Conservation (phyloP, 2,113 vertebrate genomes). For the Epinephelus moara region DNA sequence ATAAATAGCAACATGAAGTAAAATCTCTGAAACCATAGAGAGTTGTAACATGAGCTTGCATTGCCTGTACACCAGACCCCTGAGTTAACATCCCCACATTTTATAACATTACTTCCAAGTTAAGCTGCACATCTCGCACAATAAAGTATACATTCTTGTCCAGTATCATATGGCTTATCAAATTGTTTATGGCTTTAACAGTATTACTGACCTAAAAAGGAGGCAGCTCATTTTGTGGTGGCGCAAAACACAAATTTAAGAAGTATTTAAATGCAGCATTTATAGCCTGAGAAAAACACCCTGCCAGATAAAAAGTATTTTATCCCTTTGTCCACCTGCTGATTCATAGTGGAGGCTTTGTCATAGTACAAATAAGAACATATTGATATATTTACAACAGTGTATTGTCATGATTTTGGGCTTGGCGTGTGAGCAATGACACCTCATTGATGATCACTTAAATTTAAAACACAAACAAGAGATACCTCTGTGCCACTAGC, state of each 20-base stretch:
- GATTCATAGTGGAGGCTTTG: too few species aligned
- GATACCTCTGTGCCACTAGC: background rate
- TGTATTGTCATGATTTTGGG: too few species aligned
- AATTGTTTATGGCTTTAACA: slow-evolving; percentile 38
- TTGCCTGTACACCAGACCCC: slow-evolving; percentile 26
- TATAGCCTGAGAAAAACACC: too few species aligned
- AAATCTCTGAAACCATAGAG: slow-evolving; percentile 14
- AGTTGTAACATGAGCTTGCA: slow-evolving; percentile 24
- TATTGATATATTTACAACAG: too few species aligned
- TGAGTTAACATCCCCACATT: slow-evolving; percentile 45
- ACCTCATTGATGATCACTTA: too few species aligned
- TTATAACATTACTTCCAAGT: slow-evolving; percentile 24
- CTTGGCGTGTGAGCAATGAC: too few species aligned
- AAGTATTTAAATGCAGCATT: background rate
- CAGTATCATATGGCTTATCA: slow-evolving; percentile 15
- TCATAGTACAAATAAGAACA: too few species aligned
- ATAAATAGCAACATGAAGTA: slow-evolving; percentile 64
- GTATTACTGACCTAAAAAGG: slow-evolving; percentile 17
- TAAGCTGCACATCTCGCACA: background rate
- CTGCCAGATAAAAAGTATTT: too few species aligned
- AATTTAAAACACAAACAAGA: too few species aligned
- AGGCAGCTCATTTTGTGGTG: background rate
- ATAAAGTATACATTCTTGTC: background rate
- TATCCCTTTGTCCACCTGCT: too few species aligned
- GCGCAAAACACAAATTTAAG: background rate